Evolutionary conservation across 2,888 invertebrate species (phyloP).

Genomic region (Zele albiditarsus): DNA sequence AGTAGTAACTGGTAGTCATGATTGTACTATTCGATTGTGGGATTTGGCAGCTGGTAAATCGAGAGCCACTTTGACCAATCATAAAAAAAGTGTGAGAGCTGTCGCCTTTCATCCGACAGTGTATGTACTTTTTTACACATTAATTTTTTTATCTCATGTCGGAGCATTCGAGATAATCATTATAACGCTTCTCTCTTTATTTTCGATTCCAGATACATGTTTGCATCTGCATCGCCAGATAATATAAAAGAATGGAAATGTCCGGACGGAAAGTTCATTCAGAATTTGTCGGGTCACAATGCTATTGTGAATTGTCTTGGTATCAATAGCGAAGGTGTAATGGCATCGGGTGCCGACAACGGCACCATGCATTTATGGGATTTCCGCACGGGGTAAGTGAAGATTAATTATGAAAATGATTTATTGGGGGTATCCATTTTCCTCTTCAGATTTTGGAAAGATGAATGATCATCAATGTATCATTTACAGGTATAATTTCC

Average conservation of each 20-base stretch:
- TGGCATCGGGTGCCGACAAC: constrained; percentile 98
- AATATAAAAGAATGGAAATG: constrained; percentile 99
- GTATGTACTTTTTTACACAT: constrained; percentile 68
- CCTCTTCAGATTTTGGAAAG: too few species aligned
- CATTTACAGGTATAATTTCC: constrained; percentile 89
- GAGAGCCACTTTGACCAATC: constrained; percentile 95
- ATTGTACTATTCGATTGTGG: constrained; percentile 97
- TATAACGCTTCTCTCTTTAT: constrained; percentile 1
- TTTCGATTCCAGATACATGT: constrained; percentile 80
- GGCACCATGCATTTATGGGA: constrained; percentile 99
- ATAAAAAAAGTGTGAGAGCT: constrained; percentile 95
- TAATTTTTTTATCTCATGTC: background rate
- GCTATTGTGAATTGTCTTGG: constrained; percentile 98
- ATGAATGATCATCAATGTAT: background rate
- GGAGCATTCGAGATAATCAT: constrained; percentile 29
- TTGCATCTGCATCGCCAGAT: constrained; percentile 98
- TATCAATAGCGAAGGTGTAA: constrained; percentile 93
- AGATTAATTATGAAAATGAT: background rate
- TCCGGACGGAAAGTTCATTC: constrained; percentile 97
- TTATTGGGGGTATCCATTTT: too few species aligned
- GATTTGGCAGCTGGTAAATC: constrained; percentile 97
- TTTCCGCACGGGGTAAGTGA: constrained; percentile 90
- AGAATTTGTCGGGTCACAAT: constrained; percentile 97
- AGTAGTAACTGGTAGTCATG: constrained; percentile 94
- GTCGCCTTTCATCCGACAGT: constrained; percentile 84